phyloP scores from a whole-genome alignment of 2,888 invertebrate species.

The Eilema caniola region DNA sequence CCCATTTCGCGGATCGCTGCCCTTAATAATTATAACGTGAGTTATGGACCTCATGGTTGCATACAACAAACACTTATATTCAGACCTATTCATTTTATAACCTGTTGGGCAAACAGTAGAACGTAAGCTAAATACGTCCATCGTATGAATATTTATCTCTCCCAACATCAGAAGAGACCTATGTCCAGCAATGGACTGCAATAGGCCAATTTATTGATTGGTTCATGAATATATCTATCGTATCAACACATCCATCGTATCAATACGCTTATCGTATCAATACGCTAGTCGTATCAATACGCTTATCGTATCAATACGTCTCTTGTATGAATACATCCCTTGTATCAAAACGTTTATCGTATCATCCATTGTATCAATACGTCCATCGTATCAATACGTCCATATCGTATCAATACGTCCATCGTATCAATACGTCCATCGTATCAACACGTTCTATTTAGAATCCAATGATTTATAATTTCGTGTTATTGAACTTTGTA shows the following conservation, averaged over 20 bases:
- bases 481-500: conserved; percentile 54
- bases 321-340: conserved; percentile 50
- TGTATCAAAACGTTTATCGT: too few relatives aligned
- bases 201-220: too few relatives aligned
- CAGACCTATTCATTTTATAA: conserved; percentile 55
- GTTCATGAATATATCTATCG: too few relatives aligned
- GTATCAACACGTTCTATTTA: conserved; percentile 46
- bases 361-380: too few relatives aligned
- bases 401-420: conserved; percentile 38
- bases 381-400: conserved; percentile 46
- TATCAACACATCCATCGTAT: not conserved
- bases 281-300: conserved; percentile 19
- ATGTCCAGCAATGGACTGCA: too few relatives aligned
- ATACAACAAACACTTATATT: conserved; percentile 53
- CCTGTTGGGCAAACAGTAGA: conserved; percentile 60
- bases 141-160: too few relatives aligned
- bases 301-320: conserved; percentile 46
- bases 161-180: too few relatives aligned
- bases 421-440: conserved; percentile 55
- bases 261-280: conserved; percentile 18
- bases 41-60: conserved; percentile 62
- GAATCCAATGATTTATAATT: conserved; percentile 61
- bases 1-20: conserved; percentile 77
- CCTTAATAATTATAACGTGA: conserved; percentile 69
- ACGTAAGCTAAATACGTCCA: too few relatives aligned